These are phyloP conservation scores for Edolisoma coerulescens DNA, from an alignment of 2,113 vertebrate genomes.

Conservation along the genomic window DNA sequence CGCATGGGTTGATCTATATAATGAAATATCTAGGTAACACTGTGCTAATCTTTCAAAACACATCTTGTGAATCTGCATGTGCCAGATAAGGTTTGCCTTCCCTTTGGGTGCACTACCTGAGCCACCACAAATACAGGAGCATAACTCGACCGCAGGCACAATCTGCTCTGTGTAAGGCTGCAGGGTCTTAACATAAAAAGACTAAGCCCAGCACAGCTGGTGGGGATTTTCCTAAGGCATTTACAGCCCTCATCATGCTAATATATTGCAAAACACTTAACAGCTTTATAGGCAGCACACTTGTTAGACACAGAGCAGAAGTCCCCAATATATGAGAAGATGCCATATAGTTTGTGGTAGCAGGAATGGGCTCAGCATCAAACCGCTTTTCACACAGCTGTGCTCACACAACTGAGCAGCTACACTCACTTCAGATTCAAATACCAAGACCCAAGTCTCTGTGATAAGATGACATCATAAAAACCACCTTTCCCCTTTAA, in stretches of 20 bases:
- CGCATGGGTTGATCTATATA: not conserved
- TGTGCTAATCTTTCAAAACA: not conserved
- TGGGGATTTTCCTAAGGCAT: not conserved
- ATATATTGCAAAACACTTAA: not conserved
- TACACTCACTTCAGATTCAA: not conserved
- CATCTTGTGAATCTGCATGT: not conserved
- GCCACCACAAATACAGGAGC: not conserved
- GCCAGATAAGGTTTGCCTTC: not conserved
- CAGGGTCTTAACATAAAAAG: not conserved
- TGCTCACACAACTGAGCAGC: not conserved
- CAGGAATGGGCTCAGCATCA: not conserved
- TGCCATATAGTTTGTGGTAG: not conserved
- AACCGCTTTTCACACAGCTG: not conserved
- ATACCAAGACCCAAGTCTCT: not conserved
- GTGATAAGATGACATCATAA: not conserved
- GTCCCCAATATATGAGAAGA: not conserved
- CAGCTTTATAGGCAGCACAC: not conserved
- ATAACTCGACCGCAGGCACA: not conserved
- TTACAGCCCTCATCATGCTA: not conserved
- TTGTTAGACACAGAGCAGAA: not conserved
- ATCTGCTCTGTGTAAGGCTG: not conserved
- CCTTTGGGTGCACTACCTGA: not conserved
- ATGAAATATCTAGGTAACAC: not conserved
- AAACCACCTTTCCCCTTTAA: not conserved
- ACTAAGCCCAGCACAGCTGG: not conserved